Evolutionary conservation across 2,888 invertebrate species (phyloP), one percentile per base, ranked within the genome.

Genomic region (Cantharis nigra): DNA sequence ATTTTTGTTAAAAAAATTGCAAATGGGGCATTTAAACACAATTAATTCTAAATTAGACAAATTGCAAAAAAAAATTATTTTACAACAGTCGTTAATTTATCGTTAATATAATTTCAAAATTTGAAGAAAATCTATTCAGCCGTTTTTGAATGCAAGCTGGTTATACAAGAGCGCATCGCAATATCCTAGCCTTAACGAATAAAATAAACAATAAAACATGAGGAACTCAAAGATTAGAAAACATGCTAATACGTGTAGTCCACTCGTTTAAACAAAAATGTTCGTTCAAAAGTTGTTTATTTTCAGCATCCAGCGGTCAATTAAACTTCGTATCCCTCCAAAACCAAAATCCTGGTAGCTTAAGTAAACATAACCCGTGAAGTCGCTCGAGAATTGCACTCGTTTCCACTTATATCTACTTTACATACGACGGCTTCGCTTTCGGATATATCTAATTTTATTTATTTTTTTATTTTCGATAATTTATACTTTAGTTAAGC

Each of bases 171-270:
- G n/a, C n/a, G n/a, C n/a, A n/a, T n/a, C n/a, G n/a, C n/a, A n/a
- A n/a, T n/a, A n/a, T n/a, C n/a, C n/a, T n/a, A n/a, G n/a, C n/a
- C n/a, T n/a, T 81, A 81, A 80, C 79, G 75, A 81, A 81, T 81
- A 80, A 80, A 80, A 80, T 81, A 81, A 81, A 81, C 80, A 81
- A 81, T 79, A 79, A 76, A 73, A 74, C 74, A 74, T 70, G 76
- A 78, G 78, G 78, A 79, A 75, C 75, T 78, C 79, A 64, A 78
- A 81, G 82, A 83, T 82, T 82, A 81, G 82, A 80, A 83, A 83
- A 83, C 83, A 83, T 83, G 82, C 80, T 83, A 82, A 83, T 82
- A 81, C 72, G 72, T 70, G 70, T 77, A 77, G 78, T 77, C 74
- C 77, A 77, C 79, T 79, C 76, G 74, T 76, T 79, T 71, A 79